Evolutionary conservation across 1,140 invertebrate species (phyloP).

Genomic region (Leptinotarsa undecemlineata): DNA sequence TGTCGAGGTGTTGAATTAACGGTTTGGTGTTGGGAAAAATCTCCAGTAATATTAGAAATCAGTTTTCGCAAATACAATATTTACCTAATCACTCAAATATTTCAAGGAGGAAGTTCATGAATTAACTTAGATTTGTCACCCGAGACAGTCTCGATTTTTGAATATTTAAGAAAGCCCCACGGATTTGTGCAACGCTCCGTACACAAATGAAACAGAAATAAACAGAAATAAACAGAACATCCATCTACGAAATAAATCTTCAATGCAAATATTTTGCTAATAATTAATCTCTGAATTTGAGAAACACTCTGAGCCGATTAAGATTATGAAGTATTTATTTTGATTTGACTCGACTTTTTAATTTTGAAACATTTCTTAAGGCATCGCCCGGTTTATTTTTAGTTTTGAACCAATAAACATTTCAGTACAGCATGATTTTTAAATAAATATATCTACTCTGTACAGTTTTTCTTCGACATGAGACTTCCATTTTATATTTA

Average conservation of each 20-base stretch:
- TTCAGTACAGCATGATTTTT: conserved; percentile 46
- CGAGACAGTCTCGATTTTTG: too few species aligned
- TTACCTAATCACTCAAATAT: too few species aligned
- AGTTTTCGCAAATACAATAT: too few species aligned
- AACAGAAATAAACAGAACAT: conserved; percentile 1
- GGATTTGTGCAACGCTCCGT: not conserved
- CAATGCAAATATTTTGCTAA: conserved; percentile 29
- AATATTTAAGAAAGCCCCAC: not conserved
- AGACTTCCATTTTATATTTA: conserved; percentile 38
- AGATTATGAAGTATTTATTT: conserved; percentile 49
- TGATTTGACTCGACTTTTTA: conserved; percentile 45
- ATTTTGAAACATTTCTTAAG: conserved; percentile 41
- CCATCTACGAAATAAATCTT: conserved; percentile 18
- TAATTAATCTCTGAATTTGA: conserved; percentile 28
- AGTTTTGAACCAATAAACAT: conserved; percentile 49
- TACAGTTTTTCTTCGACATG: conserved; percentile 39
- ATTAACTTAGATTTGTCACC: too few species aligned
- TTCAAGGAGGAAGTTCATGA: too few species aligned
- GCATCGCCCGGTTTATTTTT: conserved; percentile 42
- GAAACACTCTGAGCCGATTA: conserved; percentile 35
- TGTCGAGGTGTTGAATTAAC: too few species aligned
- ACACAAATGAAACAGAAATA: not conserved
- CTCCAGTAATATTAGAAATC: too few species aligned
- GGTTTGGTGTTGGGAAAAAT: too few species aligned
- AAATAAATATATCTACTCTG: conserved; percentile 47